Evolutionary conservation across 1,140 invertebrate species (phyloP), one percentile per base, ranked within the genome.

Genomic region (Brachionus calyciflorus): DNA sequence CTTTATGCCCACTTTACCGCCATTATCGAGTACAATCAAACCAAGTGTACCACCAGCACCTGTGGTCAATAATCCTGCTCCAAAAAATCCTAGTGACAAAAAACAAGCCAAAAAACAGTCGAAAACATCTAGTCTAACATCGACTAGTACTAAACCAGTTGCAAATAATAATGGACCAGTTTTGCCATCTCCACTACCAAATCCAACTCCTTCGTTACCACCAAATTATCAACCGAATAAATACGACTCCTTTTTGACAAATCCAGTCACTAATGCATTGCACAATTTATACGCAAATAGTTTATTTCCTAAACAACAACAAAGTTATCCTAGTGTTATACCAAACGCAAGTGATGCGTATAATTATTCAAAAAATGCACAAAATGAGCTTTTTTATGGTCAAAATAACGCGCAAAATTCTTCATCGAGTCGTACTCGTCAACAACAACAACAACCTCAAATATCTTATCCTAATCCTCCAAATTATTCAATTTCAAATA

Each of bases 281-380:
- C 55, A 60, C 55, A 53, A 26, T 60, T 17, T 41, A 17, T 53
- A 53, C 51, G 10, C 51, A 9, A 37, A 37, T 37, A 60, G 37
- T 21, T 19, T 60, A 21, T 60, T 60, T 60, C 55, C 55, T 14
- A 60, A 60, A 49, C 46, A 49, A 49, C 46, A 49, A 17, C 10
- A 12, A 17, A 6, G 19, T 4, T 33, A 60, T 28, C 55, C 53
- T 28, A 1, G 24, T n/a, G n/a, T n/a, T n/a, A n/a, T 1, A 14
- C 14, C 26, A 14, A 6, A 4, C 9, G 17, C 24, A 9, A 3
- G 24, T 0, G 5, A 24, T 28, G 3, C 53, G 5, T n/a, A 24
- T 28, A n/a, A 3, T 10, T 28, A 24, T 14, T 0, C 10, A 49
- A 37, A 37, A 37, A 37, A 3, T 5, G 33, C 4, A 9, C 33